Evolutionary conservation across 2,113 vertebrate genomes (phyloP).

Genomic region (Crotalus tigris): DNA sequence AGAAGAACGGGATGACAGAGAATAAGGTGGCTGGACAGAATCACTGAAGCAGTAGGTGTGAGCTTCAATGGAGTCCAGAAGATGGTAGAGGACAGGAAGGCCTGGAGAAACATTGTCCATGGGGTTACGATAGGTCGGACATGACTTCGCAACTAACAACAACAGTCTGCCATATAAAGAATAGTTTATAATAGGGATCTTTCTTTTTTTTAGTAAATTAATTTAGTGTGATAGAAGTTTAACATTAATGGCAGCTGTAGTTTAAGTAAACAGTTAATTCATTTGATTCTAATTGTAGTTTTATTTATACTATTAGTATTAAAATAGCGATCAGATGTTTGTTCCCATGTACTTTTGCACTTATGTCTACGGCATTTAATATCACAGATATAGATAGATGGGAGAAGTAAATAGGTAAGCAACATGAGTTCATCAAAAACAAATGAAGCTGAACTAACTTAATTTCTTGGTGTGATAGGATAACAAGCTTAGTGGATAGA

Average conservation of each 20-base stretch:
- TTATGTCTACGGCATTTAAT: conserved; percentile 53
- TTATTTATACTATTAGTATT: not conserved
- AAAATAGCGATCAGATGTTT: conserved; percentile 3
- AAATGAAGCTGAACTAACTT: conserved; percentile 65
- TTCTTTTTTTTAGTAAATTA: not conserved
- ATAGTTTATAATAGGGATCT: not conserved
- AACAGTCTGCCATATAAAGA: not conserved
- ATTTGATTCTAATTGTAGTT: not conserved
- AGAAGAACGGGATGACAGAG: too few relatives aligned
- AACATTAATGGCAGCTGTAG: not conserved
- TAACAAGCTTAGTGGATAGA: conserved; percentile 57
- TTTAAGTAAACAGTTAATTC: not conserved
- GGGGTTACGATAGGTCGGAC: too few relatives aligned
- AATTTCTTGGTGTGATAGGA: conserved; percentile 52
- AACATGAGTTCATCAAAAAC: conserved; percentile 55
- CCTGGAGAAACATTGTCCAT: too few relatives aligned
- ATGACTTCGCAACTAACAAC: not conserved
- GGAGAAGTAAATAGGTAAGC: conserved; percentile 49
- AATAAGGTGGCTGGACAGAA: too few relatives aligned
- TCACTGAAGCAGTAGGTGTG: too few relatives aligned
- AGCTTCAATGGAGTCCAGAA: too few relatives aligned
- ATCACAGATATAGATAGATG: conserved; percentile 39
- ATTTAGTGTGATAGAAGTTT: not conserved
- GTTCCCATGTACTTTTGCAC: not conserved
- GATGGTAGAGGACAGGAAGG: too few relatives aligned